phyloP scores from a whole-genome alignment of 2,888 invertebrate species.

The Blastobasis lacticolella region DNA sequence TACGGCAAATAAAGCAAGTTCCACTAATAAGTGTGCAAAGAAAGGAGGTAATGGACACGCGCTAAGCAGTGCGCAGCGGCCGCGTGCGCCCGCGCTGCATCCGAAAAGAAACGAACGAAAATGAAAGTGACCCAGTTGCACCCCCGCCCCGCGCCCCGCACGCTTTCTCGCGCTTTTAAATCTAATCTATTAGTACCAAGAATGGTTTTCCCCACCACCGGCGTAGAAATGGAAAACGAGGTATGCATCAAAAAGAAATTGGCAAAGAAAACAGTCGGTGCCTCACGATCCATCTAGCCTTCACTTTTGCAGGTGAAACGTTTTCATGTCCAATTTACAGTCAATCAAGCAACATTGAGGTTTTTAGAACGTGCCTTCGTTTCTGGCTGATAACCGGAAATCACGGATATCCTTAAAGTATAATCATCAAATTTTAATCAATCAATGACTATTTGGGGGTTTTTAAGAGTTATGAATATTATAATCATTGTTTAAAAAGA shows the following conservation, averaged over 20 bases:
- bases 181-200: conserved; percentile 54
- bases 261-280: no score
- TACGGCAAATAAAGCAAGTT: conserved; percentile 15
- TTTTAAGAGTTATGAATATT: no score
- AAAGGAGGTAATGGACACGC: conserved; percentile 58
- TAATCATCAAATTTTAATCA: no score
- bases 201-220: conserved; percentile 16
- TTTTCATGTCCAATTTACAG: no score
- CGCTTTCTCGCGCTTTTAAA: conserved; percentile 64
- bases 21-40: conserved; percentile 42
- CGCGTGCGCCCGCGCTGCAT: conserved; percentile 34
- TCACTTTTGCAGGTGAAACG: no score
- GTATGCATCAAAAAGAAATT: neutral
- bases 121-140: conserved; percentile 69
- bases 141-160: conserved; percentile 33
- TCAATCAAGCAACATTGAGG: no score
- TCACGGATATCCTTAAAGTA: no score
- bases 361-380: no score
- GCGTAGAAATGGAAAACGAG: neutral
- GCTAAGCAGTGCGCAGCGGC: conserved; percentile 44
- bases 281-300: no score
- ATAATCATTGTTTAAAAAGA: no score
- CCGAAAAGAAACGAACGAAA: conserved; percentile 73
- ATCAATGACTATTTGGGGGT: no score
- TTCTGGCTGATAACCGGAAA: no score